Base-by-base conservation (phyloP, 2,888 invertebrate genomes). In the Agrochola lychnidis region DNA sequence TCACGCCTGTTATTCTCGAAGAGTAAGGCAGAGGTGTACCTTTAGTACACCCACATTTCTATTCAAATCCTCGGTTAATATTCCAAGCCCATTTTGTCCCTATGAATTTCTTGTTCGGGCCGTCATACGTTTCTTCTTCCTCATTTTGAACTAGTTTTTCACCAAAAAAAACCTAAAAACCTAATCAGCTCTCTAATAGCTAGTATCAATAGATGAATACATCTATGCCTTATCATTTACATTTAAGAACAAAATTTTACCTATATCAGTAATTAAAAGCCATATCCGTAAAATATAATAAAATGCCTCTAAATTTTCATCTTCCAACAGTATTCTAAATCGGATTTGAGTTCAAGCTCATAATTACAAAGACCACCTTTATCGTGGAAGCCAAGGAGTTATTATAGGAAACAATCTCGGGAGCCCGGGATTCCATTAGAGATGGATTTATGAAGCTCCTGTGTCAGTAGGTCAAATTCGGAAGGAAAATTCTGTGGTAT, bases 341-440 rank as follows among this genome's bases (percentile, higher is more conserved):
- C 78, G 72, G 66, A 82, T 80, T 67, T 62, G 51, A 57, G 68
- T 69, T 59, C 59, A 57, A 69, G 67, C 67, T 76, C 76, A 81
- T 81, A 86, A 86, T 87, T 84, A 83, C 79, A 81, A 84, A 76
- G 71, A 71, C 79, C 73, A 79, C 76, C 78, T 85, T 79, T 82
- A 74, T 79, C 82, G 68, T 71, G 12, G 64, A 64, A 75, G 64
- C 74, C 79, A 82, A 69, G 72, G 73, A 86, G 85, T 80, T 86
- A 84, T 86, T 86, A 84, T 70, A 84, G 74, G 76, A 75, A 86
- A 76, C 79, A 82, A 86, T 84, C 79, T 79, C 68, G 70, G 56
- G 42, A 45, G 61, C 73, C 72, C 69, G 62, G 62, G 79, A 78
- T 78, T 82, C 82, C 48, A 78, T 86, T 86, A 82, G 67, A 70